Percentiles rank a stretch among this genome's conserved stretches.
Conservation (phyloP, 2,888 invertebrate species). For the Rhodophaea formosa region DNA sequence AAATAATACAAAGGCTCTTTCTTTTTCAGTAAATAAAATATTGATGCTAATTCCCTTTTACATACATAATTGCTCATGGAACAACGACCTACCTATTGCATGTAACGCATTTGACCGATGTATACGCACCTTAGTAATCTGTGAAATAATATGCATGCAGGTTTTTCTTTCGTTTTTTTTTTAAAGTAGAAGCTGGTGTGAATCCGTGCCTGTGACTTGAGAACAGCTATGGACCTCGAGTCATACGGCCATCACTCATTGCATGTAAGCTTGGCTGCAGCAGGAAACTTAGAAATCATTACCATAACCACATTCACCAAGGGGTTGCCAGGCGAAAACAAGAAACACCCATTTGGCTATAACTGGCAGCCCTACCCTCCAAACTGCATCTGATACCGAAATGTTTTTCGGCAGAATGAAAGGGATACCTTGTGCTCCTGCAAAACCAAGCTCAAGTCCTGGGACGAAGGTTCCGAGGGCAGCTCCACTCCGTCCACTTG, state of each 20-base stretch:
- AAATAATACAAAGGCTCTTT: no score
- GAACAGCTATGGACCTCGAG: not conserved
- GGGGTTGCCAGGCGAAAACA: slow-evolving; percentile 15
- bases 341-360: slow-evolving; percentile 29
- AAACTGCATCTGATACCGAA: slow-evolving; percentile 37
- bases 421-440: slow-evolving; percentile 54
- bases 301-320: not conserved
- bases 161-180: no score
- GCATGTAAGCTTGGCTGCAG: slow-evolving; percentile 14
- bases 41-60: no score
- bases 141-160: no score
- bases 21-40: no score
- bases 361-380: slow-evolving; percentile 26
- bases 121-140: no score
- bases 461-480: slow-evolving; percentile 50
- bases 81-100: no score
- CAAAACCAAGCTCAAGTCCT: slow-evolving; percentile 45
- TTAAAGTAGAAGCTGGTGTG: no score
- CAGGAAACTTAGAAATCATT: not conserved
- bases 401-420: slow-evolving; percentile 69
- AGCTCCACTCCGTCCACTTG: slow-evolving; percentile 68
- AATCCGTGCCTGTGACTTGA: not conserved
- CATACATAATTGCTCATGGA: no score
- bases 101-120: no score
- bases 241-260: not conserved